phyloP scores from a whole-genome alignment of 2,888 invertebrate species.

The Lasioglossum zephyrum region DNA sequence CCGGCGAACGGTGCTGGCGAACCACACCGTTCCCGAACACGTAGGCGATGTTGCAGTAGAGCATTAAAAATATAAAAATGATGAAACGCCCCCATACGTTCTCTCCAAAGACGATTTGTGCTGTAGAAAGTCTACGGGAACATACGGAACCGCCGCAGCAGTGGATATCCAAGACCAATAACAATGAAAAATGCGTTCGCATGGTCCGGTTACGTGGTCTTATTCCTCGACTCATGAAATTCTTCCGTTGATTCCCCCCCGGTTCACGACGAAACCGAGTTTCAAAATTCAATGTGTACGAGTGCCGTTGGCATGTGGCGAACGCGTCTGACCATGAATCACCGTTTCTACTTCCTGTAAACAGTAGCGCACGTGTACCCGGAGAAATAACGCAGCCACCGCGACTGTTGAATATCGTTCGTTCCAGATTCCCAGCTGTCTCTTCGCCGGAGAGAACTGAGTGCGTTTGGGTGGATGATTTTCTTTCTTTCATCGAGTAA shows the following conservation, averaged over 20 bases:
- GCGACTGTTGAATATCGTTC: not conserved
- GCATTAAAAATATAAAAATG: not conserved
- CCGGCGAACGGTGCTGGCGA: not conserved
- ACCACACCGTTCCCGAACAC: not conserved
- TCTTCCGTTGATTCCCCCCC: not conserved
- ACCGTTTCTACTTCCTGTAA: slow-evolving; percentile 1
- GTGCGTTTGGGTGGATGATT: not conserved
- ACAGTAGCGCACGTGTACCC: not conserved
- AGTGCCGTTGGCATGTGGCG: not conserved
- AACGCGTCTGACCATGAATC: not conserved
- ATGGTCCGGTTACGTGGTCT: not conserved
- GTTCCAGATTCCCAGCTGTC: not conserved
- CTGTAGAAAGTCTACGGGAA: not conserved
- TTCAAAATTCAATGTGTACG: not conserved
- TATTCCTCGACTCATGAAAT: not conserved
- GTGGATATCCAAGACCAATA: not conserved
- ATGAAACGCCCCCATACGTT: not conserved
- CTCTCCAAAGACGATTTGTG: not conserved
- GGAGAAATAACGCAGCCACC: not conserved
- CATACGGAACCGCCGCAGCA: not conserved
- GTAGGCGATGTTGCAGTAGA: not conserved
- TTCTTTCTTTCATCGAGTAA: not conserved
- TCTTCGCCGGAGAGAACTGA: not conserved
- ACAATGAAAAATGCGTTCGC: slow-evolving; percentile 2
- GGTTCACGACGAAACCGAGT: not conserved